Evolutionary conservation across 2,888 invertebrate genomes (phyloP).

Genomic region (Caenorhabditis plicata): DNA sequence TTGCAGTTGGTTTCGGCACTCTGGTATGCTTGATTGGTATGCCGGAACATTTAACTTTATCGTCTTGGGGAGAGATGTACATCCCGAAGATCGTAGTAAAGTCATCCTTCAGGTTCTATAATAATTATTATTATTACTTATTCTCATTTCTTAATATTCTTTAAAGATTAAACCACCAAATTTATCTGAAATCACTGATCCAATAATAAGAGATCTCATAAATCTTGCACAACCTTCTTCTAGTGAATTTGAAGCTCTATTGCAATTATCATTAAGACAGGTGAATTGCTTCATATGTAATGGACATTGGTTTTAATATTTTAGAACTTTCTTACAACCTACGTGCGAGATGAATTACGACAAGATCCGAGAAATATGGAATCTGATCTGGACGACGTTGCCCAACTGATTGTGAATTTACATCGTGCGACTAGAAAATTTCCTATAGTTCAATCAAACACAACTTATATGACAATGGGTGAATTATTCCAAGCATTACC

Average conservation of each 20-base stretch:
- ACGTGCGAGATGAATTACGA: conserved; percentile 26
- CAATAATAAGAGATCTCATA: conserved; percentile 20
- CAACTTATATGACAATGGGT: conserved; percentile 34
- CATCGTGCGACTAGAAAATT: conserved; percentile 21
- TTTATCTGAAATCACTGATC: conserved; percentile 18
- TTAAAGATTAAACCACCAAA: conserved; percentile 39
- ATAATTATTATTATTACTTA: neutral
- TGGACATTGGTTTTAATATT: neutral
- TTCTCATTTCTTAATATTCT: neutral
- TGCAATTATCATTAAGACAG: conserved; percentile 38
- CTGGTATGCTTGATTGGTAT: conserved; percentile 50
- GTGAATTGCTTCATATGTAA: too few species aligned
- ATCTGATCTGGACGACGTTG: conserved; percentile 35
- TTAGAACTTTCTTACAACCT: conserved; percentile 30
- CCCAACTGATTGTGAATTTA: conserved; percentile 35
- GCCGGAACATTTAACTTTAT: conserved; percentile 40
- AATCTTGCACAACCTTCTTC: conserved; percentile 27
- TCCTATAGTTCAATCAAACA: conserved; percentile 17
- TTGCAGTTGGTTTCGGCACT: conserved; percentile 50
- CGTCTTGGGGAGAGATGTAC: conserved; percentile 40
- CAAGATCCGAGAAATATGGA: conserved; percentile 39
- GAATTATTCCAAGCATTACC: conserved; percentile 28
- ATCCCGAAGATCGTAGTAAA: conserved; percentile 38
- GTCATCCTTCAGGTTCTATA: conserved; percentile 36
- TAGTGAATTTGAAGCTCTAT: conserved; percentile 36